Evolutionary conservation across 2,888 invertebrate genomes (phyloP), one percentile per base, ranked within the genome.

Genomic region (Meandrusa payeni): DNA sequence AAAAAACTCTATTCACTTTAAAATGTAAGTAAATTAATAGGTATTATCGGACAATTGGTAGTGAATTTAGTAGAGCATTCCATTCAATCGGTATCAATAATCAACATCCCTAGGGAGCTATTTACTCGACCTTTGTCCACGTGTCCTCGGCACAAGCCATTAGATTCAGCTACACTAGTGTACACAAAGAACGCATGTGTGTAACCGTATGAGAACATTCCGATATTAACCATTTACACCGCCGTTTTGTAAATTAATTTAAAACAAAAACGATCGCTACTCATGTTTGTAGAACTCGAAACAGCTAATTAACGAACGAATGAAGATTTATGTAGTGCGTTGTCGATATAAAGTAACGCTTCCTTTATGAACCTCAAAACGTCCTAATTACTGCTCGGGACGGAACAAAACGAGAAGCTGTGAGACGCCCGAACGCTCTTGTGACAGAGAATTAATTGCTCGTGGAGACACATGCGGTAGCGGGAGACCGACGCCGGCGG

Each of bases 291-390:
- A 32, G 43, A 43, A 22, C 54, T 59, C 55, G 62, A 65, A 72
- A 70, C 69, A 70, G 62, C 73, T 73, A 85, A 86, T 86, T 85
- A 86, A 79, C 73, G 60, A 66, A 70, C 68, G 76, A 80, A 85
- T 83, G 75, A 81, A 83, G 81, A 86, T 87, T 86, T 86, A 86
- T 83, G 80, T 82, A 60, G 71, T 81, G 83, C 78, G 74, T 81
- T 85, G 83, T 86, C 86, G 82, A 87, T 86, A 81, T 85, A 85
- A 83, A 86, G 83, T 82, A 82, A 81, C 80, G 76, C 65, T 86
- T 83, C 83, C 86, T 83, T 86, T 83, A 86, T 81, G 81, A 86
- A 78, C 79, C 80, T 86, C 83, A 85, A 82, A 86, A 86, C 82
- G 83, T 86, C 86, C 87, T 87, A 87, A 87, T 87, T 87, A 87